Percentiles rank a stretch among this genome's conserved stretches.
Evolutionary conservation across 2,113 vertebrate genomes (phyloP).

Genomic region (Noctilio leporinus): DNA sequence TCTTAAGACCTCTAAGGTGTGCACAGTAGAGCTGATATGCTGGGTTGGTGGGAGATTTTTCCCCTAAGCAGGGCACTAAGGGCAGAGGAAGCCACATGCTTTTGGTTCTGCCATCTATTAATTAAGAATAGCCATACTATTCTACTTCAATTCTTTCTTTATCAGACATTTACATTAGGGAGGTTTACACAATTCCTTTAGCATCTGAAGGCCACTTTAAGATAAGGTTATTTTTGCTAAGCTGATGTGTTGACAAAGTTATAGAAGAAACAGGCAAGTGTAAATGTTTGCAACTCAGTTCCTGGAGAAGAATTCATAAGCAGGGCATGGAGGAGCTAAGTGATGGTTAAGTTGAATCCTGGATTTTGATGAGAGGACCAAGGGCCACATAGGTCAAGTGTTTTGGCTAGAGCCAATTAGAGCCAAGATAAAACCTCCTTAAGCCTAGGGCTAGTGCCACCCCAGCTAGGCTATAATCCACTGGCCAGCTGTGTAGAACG

Average conservation of each 20-base stretch:
- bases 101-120: neutral
- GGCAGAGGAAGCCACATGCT: neutral
- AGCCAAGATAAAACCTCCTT: neutral
- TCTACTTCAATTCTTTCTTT: neutral
- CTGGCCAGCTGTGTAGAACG: neutral
- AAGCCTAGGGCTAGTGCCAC: neutral
- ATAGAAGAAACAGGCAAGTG: neutral
- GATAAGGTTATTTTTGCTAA: neutral
- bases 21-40: fast-evolving
- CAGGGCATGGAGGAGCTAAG: neutral
- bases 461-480: fast-evolving
- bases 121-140: neutral
- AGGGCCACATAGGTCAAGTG: neutral
- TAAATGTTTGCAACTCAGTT: neutral
- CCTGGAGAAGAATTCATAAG: neutral
- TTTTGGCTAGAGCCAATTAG: neutral
- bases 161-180: neutral
- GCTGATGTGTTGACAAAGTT: neutral
- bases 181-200: neutral
- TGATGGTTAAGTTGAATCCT: neutral
- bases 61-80: neutral
- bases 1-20: neutral
- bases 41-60: neutral
- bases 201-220: neutral
- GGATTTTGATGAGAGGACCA: neutral